phyloP scores from a whole-genome alignment of 2,113 vertebrate genomes.

The Brevimyrus niger region DNA sequence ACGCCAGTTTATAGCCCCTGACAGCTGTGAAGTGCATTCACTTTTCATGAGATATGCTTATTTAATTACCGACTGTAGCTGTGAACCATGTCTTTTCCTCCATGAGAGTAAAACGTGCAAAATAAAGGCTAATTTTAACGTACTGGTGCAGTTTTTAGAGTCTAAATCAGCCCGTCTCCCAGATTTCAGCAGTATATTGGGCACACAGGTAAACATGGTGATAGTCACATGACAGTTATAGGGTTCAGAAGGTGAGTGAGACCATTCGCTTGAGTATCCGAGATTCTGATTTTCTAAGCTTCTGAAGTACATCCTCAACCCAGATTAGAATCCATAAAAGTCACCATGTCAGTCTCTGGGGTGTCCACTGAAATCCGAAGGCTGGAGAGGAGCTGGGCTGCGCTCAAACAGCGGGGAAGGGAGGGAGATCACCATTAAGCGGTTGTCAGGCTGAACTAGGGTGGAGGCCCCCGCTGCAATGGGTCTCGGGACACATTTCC shows the following conservation, averaged over 20 bases:
- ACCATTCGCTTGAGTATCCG: background rate
- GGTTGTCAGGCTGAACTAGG: slow-evolving; percentile 14
- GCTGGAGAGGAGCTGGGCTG: too few relatives aligned
- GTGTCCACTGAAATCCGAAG: background rate
- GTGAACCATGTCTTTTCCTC: background rate
- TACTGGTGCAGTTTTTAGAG: background rate
- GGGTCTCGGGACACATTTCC: background rate
- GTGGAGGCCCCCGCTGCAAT: background rate
- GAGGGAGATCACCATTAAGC: background rate
- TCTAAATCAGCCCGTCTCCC: background rate
- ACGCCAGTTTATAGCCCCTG: background rate
- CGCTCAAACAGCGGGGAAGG: background rate
- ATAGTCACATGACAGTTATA: background rate
- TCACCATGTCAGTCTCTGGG: background rate
- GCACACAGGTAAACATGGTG: background rate
- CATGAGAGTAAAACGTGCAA: background rate
- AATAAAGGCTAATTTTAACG: background rate
- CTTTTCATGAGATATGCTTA: background rate
- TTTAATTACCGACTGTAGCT: background rate
- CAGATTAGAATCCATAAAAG: background rate
- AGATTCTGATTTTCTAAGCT: too few relatives aligned
- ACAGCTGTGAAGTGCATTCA: background rate
- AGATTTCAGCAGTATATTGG: background rate
- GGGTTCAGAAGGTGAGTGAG: background rate
- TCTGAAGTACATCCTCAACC: background rate